Conservation (phyloP, 2,888 invertebrate species). For the Sipha maydis region DNA sequence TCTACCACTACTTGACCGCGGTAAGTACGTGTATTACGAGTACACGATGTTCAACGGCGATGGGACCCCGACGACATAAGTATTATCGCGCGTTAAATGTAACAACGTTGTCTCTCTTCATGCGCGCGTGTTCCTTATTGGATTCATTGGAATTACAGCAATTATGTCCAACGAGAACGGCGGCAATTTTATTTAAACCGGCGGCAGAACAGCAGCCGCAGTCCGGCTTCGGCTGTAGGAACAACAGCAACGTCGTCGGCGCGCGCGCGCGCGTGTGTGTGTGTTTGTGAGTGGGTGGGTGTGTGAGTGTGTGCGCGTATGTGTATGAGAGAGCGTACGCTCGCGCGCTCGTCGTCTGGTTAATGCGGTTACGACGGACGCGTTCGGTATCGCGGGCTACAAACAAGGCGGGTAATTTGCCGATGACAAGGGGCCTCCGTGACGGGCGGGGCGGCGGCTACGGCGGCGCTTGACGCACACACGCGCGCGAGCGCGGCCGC, state of each 20-base stretch:
- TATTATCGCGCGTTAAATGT: conserved; percentile 26
- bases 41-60: background rate
- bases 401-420: conserved; percentile 61
- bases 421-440: conserved; percentile 58
- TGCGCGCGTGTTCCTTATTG: background rate
- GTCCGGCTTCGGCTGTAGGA: background rate
- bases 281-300: background rate
- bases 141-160: conserved; percentile 37
- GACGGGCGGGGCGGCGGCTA: conserved; percentile 47
- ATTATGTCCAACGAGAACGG: conserved; percentile 40
- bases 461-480: conserved; percentile 58
- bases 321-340: background rate
- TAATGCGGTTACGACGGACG: conserved; percentile 62
- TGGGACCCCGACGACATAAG: background rate
- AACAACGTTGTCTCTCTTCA: background rate
- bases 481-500: conserved; percentile 15
- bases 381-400: conserved; percentile 62
- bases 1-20: background rate
- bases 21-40: no score
- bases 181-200: conserved; percentile 3
- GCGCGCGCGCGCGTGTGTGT: conserved; percentile 5
- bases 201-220: background rate
- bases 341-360: conserved; percentile 52
- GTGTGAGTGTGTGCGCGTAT: background rate
- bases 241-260: conserved; percentile 14